Conservation (phyloP, 2,888 invertebrate species). For the Sphaeridia pumilis region DNA sequence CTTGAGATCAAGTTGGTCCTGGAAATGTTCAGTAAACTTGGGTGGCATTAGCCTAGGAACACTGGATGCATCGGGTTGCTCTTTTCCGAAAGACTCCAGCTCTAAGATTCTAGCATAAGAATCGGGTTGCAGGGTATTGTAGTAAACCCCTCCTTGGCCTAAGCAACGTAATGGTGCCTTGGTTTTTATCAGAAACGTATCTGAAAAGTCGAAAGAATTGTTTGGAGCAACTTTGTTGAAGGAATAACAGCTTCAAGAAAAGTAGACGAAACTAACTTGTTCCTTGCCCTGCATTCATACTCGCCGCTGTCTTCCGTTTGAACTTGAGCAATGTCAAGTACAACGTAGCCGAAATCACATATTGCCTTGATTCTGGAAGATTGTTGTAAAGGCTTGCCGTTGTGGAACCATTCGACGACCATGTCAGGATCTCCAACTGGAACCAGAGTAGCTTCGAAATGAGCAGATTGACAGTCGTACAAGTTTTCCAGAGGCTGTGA, state of each 20-base stretch:
- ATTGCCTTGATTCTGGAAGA: conserved; percentile 84
- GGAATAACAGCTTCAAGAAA: too few species aligned
- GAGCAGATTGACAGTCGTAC: conserved; percentile 85
- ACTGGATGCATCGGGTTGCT: conserved; percentile 47
- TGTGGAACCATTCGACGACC: conserved; percentile 68
- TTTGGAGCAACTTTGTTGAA: too few species aligned
- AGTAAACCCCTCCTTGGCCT: conserved; percentile 73
- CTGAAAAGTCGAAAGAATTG: too few species aligned
- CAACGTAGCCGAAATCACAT: conserved; percentile 88
- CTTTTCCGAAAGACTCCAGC: conserved; percentile 57
- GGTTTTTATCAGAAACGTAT: conserved; percentile 77
- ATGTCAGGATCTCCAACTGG: conserved; percentile 89
- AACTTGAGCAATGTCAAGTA: conserved; percentile 68
- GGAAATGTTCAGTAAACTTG: conserved; percentile 75
- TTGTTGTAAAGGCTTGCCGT: conserved; percentile 77
- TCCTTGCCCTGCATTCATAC: conserved; percentile 81
- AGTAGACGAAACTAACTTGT: conserved; percentile 48
- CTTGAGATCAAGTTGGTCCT: conserved; percentile 68
- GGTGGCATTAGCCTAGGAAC: conserved; percentile 53
- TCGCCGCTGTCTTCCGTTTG: conserved; percentile 49
- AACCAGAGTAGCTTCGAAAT: conserved; percentile 87
- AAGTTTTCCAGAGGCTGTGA: conserved; percentile 61
- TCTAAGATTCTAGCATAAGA: conserved; percentile 77
- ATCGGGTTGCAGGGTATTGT: conserved; percentile 81
- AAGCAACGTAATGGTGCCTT: conserved; percentile 69